Evolutionary conservation across 2,888 invertebrate genomes (phyloP), one percentile per base, ranked within the genome.

Genomic region (Bombyx huttoni): DNA sequence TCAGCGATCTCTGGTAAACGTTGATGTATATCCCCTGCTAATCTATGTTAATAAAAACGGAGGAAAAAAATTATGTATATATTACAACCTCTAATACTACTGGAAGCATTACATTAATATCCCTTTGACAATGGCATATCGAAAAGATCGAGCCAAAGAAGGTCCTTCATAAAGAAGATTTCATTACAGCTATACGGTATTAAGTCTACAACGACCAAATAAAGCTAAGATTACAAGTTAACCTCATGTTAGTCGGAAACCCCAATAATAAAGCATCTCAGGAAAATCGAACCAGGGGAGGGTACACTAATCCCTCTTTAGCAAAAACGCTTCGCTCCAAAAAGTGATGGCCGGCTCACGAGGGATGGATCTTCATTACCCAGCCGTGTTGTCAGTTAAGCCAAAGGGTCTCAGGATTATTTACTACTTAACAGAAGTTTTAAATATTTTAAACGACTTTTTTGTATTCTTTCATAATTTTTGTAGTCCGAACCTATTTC

Each of bases 151-250:
- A 24, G 8, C 40, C 40, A 72, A 76, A 71, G 74, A 74, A 73
- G 70, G 72, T 70, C 66, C 70, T 68, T 72, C 74, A 78, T 77
- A 81, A 81, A 83, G 78, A 80, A 71, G 69, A 68, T 73, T 81
- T 86, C 78, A 83, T 85, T 82, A 84, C 78, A 74, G 71, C 75
- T 78, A 71, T 74, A 69, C 73, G 76, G 78, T 68, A 83, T 85
- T 86, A 85, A 81, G 80, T 76, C 73, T 80, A 82, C 78, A 83
- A 77, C 75, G 82, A 69, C 77, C 81, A 81, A 85, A 85, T 85
- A 87, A 87, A 86, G 84, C 85, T 83, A 82, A 88, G 88, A 87
- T 88, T 86, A 87, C 86, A 87, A 86, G 87, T 87, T 86, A 87
- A 87, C 87, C 88, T 87, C 86, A 85, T 87, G 87, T 87, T 86